A percentile compares a stretch with the other conserved stretches of the same genome.
Evolutionary conservation across 2,797 vertebrate species (phyloP).

Genomic region (Xerus rutilus): DNA sequence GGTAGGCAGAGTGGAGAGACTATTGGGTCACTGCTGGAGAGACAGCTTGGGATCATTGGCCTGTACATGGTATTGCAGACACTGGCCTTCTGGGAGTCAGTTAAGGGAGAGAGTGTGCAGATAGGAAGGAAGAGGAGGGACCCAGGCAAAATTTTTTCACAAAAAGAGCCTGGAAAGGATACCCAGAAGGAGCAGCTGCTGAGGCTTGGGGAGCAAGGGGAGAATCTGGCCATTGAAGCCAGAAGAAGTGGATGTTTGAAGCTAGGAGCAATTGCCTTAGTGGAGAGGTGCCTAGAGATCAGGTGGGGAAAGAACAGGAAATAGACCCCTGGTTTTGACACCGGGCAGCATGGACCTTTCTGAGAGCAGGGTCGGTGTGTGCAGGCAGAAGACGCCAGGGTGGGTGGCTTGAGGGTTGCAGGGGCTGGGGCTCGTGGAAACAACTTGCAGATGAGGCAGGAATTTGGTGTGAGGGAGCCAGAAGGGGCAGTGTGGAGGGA

Average conservation of each 20-base stretch:
- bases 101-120: background rate
- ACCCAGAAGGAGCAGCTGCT: background rate
- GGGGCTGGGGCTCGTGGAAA: too few species aligned
- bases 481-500: background rate
- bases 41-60: background rate
- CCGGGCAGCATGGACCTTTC: background rate
- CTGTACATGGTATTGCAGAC: background rate
- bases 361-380: rapidly evolving
- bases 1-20: background rate
- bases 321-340: background rate
- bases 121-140: background rate
- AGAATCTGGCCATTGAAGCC: background rate
- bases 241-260: background rate
- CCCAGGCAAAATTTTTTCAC: background rate
- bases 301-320: background rate
- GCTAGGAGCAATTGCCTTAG: rapidly evolving
- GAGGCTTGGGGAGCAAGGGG: background rate
- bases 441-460: background rate
- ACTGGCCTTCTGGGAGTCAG: background rate
- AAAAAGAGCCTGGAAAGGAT: background rate
- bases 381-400: background rate
- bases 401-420: background rate
- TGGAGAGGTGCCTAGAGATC: background rate
- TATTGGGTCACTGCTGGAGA: background rate
- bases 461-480: background rate